Percentiles rank a stretch among this genome's conserved stretches.
Conservation (phyloP, 2,113 vertebrate species). For the Odocoileus hemionus region DNA sequence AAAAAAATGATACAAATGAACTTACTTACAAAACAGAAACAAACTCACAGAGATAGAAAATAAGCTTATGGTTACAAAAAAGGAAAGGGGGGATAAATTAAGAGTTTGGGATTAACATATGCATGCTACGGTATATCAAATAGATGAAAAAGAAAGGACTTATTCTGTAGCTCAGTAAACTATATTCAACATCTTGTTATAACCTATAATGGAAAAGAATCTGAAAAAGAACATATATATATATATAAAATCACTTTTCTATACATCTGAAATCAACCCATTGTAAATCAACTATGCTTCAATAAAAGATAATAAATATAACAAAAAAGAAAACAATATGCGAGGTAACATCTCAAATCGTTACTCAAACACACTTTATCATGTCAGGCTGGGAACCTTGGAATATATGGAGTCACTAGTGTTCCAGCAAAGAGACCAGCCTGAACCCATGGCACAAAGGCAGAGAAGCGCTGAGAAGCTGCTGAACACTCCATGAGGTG, state of each 20-base stretch:
- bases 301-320: neutral
- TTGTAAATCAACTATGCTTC: neutral
- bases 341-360: neutral
- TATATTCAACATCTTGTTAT: neutral
- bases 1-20: neutral
- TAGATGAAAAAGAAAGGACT: neutral
- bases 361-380: neutral
- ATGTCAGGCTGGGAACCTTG: neutral
- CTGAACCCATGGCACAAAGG: neutral
- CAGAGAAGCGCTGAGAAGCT: rapidly evolving
- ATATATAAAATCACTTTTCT: neutral
- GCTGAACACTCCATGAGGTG: neutral
- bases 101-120: neutral
- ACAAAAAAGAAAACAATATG: neutral
- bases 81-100: neutral
- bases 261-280: neutral
- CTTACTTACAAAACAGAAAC: neutral
- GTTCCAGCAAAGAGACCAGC: neutral
- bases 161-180: neutral
- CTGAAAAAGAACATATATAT: neutral
- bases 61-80: neutral
- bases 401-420: neutral
- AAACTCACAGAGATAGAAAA: neutral
- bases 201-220: neutral
- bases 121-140: neutral